Conservation (phyloP, 2,113 vertebrate genomes). For the Etheostoma cragini region DNA sequence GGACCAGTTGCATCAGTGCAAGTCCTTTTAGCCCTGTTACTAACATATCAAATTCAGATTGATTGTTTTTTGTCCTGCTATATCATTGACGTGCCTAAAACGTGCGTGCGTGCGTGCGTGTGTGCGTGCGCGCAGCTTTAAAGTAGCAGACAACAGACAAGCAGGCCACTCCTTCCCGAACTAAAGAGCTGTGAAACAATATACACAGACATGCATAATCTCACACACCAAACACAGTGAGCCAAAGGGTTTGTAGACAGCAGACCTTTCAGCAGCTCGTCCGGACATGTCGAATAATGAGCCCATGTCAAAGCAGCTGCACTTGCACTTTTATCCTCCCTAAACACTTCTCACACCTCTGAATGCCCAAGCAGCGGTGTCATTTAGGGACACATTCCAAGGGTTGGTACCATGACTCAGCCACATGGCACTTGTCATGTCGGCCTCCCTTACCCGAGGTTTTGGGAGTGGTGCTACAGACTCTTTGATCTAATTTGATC, state of each 20-base stretch:
- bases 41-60: neutral
- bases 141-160: neutral
- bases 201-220: neutral
- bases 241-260: neutral
- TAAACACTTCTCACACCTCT: neutral
- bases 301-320: neutral
- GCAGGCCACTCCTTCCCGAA: neutral
- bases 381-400: conserved; percentile 40
- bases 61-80: neutral
- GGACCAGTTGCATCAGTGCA: neutral
- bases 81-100: neutral
- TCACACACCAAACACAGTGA: neutral
- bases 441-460: neutral
- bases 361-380: neutral
- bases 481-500: conserved; percentile 6
- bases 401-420: conserved; percentile 45
- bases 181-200: neutral
- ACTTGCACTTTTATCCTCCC: conserved; percentile 18
- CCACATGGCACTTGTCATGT: conserved; percentile 19
- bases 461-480: conserved; percentile 38
- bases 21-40: neutral
- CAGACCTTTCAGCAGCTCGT: conserved; percentile 10
- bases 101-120: too few species aligned
- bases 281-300: conserved; percentile 28
- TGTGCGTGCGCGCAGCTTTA: too few species aligned